Percentiles rank a stretch among this genome's conserved stretches.
Conservation (phyloP, 2,113 vertebrate species). For the Austrofundulus limnaeus region DNA sequence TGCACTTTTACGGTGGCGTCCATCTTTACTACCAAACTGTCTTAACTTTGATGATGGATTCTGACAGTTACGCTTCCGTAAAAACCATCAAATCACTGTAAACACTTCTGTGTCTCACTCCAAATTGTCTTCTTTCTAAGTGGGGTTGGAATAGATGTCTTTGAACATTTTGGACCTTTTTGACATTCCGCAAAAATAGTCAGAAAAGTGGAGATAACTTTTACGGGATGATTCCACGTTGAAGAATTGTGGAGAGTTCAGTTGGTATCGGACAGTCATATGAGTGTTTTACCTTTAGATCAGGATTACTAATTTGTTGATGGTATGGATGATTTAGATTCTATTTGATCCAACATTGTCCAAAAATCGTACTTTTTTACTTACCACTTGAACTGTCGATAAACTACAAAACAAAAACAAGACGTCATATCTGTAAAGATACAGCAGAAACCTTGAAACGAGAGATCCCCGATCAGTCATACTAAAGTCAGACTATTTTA, state of each 20-base stretch:
- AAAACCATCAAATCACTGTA: slow-evolving; percentile 6
- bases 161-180: slow-evolving; percentile 12
- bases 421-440: not conserved
- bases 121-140: not conserved
- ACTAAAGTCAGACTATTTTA: slow-evolving; percentile 12
- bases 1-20: not conserved
- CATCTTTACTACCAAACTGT: not conserved
- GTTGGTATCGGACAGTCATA: not conserved
- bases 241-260: slow-evolving; percentile 4
- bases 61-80: slow-evolving; percentile 1
- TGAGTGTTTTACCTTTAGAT: not conserved
- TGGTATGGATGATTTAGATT: slow-evolving; percentile 9
- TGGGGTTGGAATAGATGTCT: not conserved
- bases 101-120: slow-evolving; percentile 8
- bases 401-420: not conserved
- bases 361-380: not conserved
- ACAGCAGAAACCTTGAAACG: not conserved
- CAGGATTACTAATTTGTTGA: not conserved
- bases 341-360: not conserved
- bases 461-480: not conserved
- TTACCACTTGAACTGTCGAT: slow-evolving; percentile 7
- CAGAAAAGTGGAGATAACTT: not conserved
- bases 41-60: not conserved
- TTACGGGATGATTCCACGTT: not conserved
- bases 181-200: not conserved